A percentile compares a stretch with the other conserved stretches of the same genome.
These are phyloP conservation scores for Trilocha varians DNA, from an alignment of 2,888 invertebrate genomes.

Conservation along the genomic window DNA sequence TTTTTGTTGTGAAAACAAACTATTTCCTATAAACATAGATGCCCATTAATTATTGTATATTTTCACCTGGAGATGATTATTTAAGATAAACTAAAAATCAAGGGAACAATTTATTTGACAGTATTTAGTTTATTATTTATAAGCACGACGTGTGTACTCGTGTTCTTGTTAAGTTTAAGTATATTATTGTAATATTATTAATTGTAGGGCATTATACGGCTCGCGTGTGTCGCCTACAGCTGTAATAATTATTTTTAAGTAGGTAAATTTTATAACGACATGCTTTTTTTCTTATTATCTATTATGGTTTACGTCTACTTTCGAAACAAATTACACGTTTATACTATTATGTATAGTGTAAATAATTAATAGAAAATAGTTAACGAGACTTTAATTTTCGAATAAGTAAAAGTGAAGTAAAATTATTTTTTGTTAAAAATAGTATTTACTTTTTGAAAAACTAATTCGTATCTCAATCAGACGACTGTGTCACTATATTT, in stretches of 20 bases:
- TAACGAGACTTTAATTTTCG: constrained; percentile 14
- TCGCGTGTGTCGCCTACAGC: neutral
- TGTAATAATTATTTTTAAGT: constrained; percentile 4
- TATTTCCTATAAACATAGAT: too few relatives aligned
- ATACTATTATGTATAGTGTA: neutral
- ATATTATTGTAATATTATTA: too few relatives aligned
- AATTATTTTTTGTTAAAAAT: neutral
- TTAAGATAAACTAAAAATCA: neutral
- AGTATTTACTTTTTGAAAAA: neutral
- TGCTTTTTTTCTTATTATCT: constrained; percentile 2
- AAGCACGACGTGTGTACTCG: constrained; percentile 6
- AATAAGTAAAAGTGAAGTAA: neutral
- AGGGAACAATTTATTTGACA: constrained; percentile 23
- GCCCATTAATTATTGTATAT: neutral
- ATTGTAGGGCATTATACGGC: too few relatives aligned
- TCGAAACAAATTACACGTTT: constrained; percentile 7
- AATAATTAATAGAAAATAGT: constrained; percentile 12
- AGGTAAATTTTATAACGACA: constrained; percentile 2
- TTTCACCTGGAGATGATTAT: neutral
- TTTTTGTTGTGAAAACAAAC: too few relatives aligned
- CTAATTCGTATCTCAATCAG: too few relatives aligned
- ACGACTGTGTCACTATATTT: too few relatives aligned
- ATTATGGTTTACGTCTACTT: constrained; percentile 15
- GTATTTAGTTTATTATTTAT: constrained; percentile 23
- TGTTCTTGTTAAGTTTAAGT: constrained; percentile 4